phyloP scores from a whole-genome alignment of 2,113 vertebrate genomes.

The Oryzias javanicus region DNA sequence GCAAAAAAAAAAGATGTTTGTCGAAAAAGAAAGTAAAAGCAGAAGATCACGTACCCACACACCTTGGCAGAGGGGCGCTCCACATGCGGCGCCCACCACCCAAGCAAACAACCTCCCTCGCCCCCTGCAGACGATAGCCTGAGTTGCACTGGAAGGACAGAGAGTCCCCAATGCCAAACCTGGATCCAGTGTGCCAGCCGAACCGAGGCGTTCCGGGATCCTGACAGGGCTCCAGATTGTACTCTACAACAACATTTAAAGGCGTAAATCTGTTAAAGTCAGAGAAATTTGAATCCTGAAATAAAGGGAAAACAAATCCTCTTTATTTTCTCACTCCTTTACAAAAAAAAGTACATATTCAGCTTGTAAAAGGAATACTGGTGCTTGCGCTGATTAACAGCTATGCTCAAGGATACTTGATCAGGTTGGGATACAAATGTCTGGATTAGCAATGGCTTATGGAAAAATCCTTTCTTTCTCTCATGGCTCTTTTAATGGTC shows the following conservation, averaged over 20 bases:
- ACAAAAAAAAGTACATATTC: slow-evolving; percentile 2
- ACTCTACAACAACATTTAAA: slow-evolving; percentile 61
- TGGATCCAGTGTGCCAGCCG: slow-evolving; percentile 68
- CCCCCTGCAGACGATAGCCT: slow-evolving; percentile 78
- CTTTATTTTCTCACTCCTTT: neutral
- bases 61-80: slow-evolving; percentile 83
- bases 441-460: slow-evolving; percentile 32
- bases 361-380: slow-evolving; percentile 10
- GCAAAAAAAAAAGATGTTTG: slow-evolving; percentile 3
- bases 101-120: slow-evolving; percentile 70
- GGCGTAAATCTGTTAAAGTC: neutral
- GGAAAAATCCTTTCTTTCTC: slow-evolving; percentile 36
- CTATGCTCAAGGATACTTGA: slow-evolving; percentile 40
- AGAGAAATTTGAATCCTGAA: neutral
- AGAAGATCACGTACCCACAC: slow-evolving; percentile 81
- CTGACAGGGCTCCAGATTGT: slow-evolving; percentile 76
- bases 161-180: slow-evolving; percentile 73
- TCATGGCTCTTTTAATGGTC: slow-evolving; percentile 18
- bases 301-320: neutral
- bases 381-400: slow-evolving; percentile 11
- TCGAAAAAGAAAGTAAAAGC: slow-evolving; percentile 53
- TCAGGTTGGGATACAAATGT: slow-evolving; percentile 26
- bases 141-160: slow-evolving; percentile 72
- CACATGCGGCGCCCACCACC: slow-evolving; percentile 79
- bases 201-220: slow-evolving; percentile 73